phyloP scores from a whole-genome alignment of 2,888 invertebrate genomes.

The Dicycla oo region DNA sequence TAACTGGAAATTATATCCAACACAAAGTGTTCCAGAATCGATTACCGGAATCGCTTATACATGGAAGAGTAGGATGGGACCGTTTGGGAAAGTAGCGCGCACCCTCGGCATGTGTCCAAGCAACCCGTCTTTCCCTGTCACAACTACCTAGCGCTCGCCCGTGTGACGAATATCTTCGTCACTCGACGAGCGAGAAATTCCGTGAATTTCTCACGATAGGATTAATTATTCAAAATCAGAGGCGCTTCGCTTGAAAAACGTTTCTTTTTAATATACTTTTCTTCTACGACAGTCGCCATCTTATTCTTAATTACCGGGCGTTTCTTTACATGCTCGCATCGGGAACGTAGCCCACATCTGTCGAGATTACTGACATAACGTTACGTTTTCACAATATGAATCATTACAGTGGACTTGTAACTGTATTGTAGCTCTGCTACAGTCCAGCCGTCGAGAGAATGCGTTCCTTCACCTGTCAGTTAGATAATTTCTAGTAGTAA shows the following conservation, averaged over 20 bases:
- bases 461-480: too few species aligned
- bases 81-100: slow-evolving; percentile 61
- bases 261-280: slow-evolving; percentile 70
- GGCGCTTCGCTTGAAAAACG: slow-evolving; percentile 68
- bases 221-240: slow-evolving; percentile 74
- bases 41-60: slow-evolving; percentile 60
- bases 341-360: slow-evolving; percentile 82
- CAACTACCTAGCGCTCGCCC: slow-evolving; percentile 59
- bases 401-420: slow-evolving; percentile 66
- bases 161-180: slow-evolving; percentile 65
- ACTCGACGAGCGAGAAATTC: slow-evolving; percentile 61
- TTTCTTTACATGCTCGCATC: slow-evolving; percentile 71
- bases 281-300: slow-evolving; percentile 72
- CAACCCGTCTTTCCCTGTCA: slow-evolving; percentile 56
- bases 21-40: slow-evolving; percentile 61
- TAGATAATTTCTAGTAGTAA: too few species aligned
- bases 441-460: too few species aligned
- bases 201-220: slow-evolving; percentile 66
- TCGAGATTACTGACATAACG: slow-evolving; percentile 74
- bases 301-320: slow-evolving; percentile 75
- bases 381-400: slow-evolving; percentile 50
- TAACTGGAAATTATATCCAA: slow-evolving; percentile 59
- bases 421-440: slow-evolving; percentile 67
- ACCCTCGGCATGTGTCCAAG: slow-evolving; percentile 65
- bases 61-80: slow-evolving; percentile 54